Evolutionary conservation across 2,888 invertebrate genomes (phyloP).

Genomic region (Callinectes sapidus): DNA sequence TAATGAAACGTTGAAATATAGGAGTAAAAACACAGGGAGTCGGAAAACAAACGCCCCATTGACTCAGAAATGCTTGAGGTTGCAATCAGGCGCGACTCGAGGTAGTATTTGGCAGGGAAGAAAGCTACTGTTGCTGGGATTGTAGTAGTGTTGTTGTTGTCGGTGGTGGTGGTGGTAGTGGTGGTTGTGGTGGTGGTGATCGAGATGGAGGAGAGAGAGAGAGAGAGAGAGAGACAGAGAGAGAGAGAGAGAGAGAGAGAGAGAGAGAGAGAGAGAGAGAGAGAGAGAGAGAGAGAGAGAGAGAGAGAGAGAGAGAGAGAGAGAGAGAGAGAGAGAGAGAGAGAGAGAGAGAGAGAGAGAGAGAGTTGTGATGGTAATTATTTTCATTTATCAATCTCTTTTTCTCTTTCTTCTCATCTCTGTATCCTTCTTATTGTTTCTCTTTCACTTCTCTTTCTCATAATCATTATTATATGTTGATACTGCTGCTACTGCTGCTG

Average conservation of each 20-base stretch:
- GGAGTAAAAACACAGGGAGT: background rate
- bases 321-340: slow-evolving; percentile 27
- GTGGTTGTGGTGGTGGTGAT: background rate
- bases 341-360: background rate
- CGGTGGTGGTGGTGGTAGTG: too few relatives aligned
- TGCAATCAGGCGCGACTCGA: background rate
- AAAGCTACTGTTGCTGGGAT: background rate
- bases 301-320: slow-evolving; percentile 29
- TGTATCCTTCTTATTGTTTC: background rate
- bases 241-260: slow-evolving; percentile 29
- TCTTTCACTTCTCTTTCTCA: too few relatives aligned
- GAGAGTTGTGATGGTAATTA: background rate
- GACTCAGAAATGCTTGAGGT: background rate
- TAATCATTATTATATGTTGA: background rate
- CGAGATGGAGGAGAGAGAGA: background rate
- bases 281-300: background rate
- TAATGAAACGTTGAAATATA: background rate
- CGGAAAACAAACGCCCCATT: background rate
- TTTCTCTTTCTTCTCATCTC: background rate
- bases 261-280: slow-evolving; percentile 27
- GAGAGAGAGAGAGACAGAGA: slow-evolving; percentile 26
- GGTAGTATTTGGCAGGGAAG: background rate
- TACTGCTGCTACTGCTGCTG: slow-evolving; percentile 8
- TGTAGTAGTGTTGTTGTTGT: background rate
- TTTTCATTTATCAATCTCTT: background rate